Base-by-base conservation (phyloP, 2,888 invertebrate species). In the Apamea crenata region DNA sequence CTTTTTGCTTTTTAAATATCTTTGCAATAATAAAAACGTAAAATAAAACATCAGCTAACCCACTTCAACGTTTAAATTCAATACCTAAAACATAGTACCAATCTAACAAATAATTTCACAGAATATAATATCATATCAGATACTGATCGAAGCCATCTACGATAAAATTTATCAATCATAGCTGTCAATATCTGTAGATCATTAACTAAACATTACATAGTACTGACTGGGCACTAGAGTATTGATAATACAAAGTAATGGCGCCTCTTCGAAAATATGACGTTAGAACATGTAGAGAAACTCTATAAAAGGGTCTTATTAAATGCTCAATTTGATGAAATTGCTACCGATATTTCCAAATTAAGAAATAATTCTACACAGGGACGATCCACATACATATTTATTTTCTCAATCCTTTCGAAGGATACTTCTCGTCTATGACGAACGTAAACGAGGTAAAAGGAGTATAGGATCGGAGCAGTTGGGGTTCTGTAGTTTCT, bases 111-210 rank as follows among this genome's bases (percentile, higher is more conserved):
- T 77, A 59, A 72, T 63, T 71, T 72, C 25, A 50, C 50, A 74
- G 56, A 70, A 79, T 69, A 66, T 70, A 59, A 68, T 72, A 66
- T 70, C 25, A n/a, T 80, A 78, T 78, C 70, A 63, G 80, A 80
- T 76, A 84, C 40, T 29, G 66, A 82, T 82, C 79, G 36, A 14
- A 61, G 67, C 25, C 77, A 88, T 85, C 83, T 47, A 71, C 29
- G 80, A 82, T 85, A 87, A 81, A 73, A 65, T 78, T 74, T 82
- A 88, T 88, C 86, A 85, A 87, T 88, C 87, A 80, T 61, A 63
- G 65, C 79, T 77, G 63, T 78, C 78, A 74, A 69, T 88, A 83
- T 83, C 85, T 71, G 18, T 78, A 83, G 80, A 87, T 86, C 88
- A 88, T 88, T 86, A 88, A 84, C 82, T 83, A 87, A 87, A 83